phyloP scores from a whole-genome alignment of 1,140 invertebrate species.

The Meloidogyne hapla region DNA sequence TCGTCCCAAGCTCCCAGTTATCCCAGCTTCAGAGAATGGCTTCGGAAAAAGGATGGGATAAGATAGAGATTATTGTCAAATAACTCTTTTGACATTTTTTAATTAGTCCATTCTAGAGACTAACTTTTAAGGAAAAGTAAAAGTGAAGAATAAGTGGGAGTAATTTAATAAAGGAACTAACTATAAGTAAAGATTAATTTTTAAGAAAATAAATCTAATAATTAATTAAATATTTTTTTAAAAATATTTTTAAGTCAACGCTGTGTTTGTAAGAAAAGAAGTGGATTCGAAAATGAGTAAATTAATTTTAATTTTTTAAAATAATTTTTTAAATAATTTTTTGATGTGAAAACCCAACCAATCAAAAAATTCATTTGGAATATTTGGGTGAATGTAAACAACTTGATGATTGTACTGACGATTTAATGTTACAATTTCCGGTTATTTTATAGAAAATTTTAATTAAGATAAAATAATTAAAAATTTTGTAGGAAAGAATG shows the following conservation, averaged over 20 bases:
- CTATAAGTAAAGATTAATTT: too few relatives aligned
- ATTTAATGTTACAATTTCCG: slow-evolving; percentile 74
- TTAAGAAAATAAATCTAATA: too few relatives aligned
- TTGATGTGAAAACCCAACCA: slow-evolving; percentile 46
- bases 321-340: not conserved
- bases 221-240: too few relatives aligned
- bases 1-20: too few relatives aligned
- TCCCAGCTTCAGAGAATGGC: too few relatives aligned
- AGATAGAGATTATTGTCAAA: too few relatives aligned
- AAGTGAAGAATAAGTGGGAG: too few relatives aligned
- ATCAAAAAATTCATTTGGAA: slow-evolving; percentile 78
- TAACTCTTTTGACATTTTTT: too few relatives aligned
- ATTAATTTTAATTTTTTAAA: slow-evolving; percentile 61
- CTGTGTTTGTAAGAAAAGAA: slow-evolving; percentile 79
- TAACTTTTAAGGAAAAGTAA: too few relatives aligned
- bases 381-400: slow-evolving; percentile 73
- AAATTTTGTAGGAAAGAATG: slow-evolving; percentile 76
- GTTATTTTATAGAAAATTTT: not conserved
- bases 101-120: too few relatives aligned
- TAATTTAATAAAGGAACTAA: too few relatives aligned
- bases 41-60: too few relatives aligned
- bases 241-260: slow-evolving; percentile 69
- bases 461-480: not conserved
- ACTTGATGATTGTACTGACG: slow-evolving; percentile 74
- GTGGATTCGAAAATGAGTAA: slow-evolving; percentile 71